Evolutionary conservation across 2,888 invertebrate genomes (phyloP).

Genomic region (Galerucella pusilla): DNA sequence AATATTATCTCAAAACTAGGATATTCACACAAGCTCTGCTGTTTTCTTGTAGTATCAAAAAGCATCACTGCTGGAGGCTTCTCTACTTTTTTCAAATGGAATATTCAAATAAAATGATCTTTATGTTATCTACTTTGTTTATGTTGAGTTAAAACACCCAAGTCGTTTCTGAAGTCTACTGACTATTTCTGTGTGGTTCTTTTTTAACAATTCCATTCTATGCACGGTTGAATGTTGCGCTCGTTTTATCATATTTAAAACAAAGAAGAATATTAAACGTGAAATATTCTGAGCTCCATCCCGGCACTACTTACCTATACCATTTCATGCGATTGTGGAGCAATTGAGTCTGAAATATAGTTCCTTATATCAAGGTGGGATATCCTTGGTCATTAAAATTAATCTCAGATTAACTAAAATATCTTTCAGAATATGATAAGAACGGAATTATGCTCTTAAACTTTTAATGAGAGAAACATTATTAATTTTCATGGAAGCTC

Average conservation of each 20-base stretch:
- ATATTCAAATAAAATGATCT: no score
- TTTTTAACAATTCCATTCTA: no score
- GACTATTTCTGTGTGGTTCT: no score
- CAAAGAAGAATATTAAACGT: not conserved
- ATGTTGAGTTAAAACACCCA: no score
- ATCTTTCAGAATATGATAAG: slow-evolving; percentile 10
- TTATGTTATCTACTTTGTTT: no score
- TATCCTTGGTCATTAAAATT: slow-evolving; percentile 11
- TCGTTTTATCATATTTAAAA: not conserved
- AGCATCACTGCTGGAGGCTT: no score
- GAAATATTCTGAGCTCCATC: not conserved
- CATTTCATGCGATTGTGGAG: not conserved
- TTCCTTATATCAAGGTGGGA: slow-evolving; percentile 14
- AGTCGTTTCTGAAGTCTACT: no score
- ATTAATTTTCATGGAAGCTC: not conserved
- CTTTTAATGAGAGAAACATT: slow-evolving; percentile 9
- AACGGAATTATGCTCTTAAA: slow-evolving; percentile 9
- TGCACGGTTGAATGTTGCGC: no score
- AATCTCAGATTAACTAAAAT: slow-evolving; percentile 14
- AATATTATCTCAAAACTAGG: no score
- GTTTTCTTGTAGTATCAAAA: no score
- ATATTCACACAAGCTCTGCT: no score
- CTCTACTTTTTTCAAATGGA: no score
- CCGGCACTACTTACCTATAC: slow-evolving; percentile 3
- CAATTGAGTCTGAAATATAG: slow-evolving; percentile 16